phyloP scores from a whole-genome alignment of 2,113 vertebrate species.

The Aviceda subcristata region DNA sequence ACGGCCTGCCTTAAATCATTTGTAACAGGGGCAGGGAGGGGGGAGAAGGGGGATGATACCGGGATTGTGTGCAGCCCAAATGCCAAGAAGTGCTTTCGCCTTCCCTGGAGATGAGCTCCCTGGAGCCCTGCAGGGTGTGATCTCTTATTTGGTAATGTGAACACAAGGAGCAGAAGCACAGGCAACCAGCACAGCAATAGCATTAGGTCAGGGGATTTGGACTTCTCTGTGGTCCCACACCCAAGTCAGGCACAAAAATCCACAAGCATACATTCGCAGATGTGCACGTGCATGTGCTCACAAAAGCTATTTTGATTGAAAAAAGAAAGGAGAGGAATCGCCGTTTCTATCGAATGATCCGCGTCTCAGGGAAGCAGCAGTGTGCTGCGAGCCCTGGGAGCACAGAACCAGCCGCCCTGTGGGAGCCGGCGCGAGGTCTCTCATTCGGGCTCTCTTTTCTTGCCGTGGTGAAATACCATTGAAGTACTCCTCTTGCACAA shows the following conservation, averaged over 20 bases:
- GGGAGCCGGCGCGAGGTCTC: not conserved
- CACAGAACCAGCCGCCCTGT: not conserved
- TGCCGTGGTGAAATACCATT: not conserved
- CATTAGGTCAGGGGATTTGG: constrained; percentile 49
- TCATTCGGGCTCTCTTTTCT: not conserved
- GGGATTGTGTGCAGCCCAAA: not conserved
- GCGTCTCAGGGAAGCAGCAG: not conserved
- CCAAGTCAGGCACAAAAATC: constrained; percentile 20
- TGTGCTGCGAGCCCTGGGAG: not conserved
- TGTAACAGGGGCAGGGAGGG: not conserved
- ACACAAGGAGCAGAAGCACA: constrained; percentile 18
- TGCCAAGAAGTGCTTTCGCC: constrained; percentile 15
- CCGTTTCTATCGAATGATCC: not conserved
- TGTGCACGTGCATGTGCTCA: not conserved
- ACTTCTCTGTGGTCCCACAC: constrained; percentile 21
- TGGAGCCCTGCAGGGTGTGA: constrained; percentile 13
- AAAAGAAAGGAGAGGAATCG: not conserved
- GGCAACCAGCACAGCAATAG: not conserved
- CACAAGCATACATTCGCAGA: not conserved
- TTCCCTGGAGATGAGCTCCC: constrained; percentile 39
- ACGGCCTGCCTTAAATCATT: constrained; percentile 46
- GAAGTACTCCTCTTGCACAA: not conserved
- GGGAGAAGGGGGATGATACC: not conserved
- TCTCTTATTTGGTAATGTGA: constrained; percentile 39
- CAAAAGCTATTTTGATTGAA: not conserved